Percentiles rank a stretch among this genome's conserved stretches.
Evolutionary conservation across 2,797 vertebrate species (phyloP).

Genomic region (Cheirogaleus major): DNA sequence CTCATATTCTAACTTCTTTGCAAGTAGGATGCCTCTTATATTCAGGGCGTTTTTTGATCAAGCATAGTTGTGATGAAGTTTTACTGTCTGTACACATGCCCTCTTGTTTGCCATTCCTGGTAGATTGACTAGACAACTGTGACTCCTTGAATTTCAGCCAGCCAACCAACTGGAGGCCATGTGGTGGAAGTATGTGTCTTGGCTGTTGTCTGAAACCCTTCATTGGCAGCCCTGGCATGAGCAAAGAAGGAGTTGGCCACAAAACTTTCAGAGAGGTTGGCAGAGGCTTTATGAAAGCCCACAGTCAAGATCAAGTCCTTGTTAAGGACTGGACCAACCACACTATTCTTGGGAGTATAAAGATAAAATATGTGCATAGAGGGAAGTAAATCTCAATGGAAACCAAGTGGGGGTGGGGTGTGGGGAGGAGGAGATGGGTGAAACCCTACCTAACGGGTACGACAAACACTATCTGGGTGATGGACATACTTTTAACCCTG

Average conservation of each 20-base stretch:
- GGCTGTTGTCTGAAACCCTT: neutral
- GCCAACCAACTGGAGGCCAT: neutral
- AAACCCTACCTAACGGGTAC: no score
- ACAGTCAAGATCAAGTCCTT: neutral
- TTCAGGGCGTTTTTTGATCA: neutral
- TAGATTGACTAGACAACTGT: neutral
- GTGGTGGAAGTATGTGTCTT: neutral
- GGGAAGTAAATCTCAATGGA: no score
- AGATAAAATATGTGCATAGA: neutral
- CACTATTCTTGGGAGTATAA: neutral
- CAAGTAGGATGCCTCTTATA: neutral
- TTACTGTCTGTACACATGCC: neutral
- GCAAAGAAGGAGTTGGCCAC: neutral
- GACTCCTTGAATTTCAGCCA: neutral
- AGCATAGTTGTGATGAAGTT: neutral
- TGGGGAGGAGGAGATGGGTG: no score
- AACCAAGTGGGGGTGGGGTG: no score
- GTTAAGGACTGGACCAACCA: no score
- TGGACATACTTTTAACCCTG: no score
- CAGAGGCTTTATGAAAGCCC: neutral
- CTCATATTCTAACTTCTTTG: neutral
- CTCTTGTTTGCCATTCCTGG: neutral
- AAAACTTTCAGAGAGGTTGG: neutral
- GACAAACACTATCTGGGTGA: no score
- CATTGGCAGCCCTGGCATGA: neutral